Evolutionary conservation across 2,888 invertebrate species (phyloP).

Genomic region (Mimumesa dahlbomi): DNA sequence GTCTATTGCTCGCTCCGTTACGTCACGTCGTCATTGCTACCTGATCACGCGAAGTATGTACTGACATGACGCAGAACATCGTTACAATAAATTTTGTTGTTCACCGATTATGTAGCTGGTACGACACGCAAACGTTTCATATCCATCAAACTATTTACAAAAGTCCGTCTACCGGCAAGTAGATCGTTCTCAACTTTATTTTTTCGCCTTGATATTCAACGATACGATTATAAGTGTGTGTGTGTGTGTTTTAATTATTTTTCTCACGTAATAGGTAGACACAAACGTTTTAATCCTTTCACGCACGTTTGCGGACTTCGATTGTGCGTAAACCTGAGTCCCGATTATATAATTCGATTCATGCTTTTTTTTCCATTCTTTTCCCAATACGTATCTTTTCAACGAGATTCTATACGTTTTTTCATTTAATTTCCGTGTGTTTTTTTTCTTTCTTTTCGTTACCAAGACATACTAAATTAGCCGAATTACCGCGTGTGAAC

Average conservation of each 20-base stretch:
- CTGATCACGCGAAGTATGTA: constrained; percentile 33
- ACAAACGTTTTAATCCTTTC: neutral
- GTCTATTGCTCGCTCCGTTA: constrained; percentile 52
- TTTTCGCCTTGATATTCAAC: neutral
- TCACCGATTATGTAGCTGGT: constrained; percentile 22
- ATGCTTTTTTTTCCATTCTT: neutral
- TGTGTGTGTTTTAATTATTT: neutral
- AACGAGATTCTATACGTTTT: too few relatives aligned
- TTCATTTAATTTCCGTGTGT: too few relatives aligned
- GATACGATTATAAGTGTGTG: neutral
- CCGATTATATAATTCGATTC: neutral
- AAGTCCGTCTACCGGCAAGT: constrained; percentile 42
- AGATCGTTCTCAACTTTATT: constrained; percentile 8
- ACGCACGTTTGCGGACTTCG: constrained; percentile 2
- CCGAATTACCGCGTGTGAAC: too few relatives aligned
- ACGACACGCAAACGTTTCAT: constrained; percentile 30
- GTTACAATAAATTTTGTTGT: constrained; percentile 32
- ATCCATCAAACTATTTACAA: constrained; percentile 69
- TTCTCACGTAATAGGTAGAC: neutral
- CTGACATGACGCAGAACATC: constrained; percentile 35
- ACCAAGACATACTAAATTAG: too few relatives aligned
- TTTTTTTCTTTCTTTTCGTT: too few relatives aligned
- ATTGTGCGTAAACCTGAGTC: constrained; percentile 7
- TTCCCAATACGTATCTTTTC: neutral
- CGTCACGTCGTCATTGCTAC: constrained; percentile 29